Base-by-base conservation (phyloP, 2,113 vertebrate genomes). In the Kryptolebias marmoratus region DNA sequence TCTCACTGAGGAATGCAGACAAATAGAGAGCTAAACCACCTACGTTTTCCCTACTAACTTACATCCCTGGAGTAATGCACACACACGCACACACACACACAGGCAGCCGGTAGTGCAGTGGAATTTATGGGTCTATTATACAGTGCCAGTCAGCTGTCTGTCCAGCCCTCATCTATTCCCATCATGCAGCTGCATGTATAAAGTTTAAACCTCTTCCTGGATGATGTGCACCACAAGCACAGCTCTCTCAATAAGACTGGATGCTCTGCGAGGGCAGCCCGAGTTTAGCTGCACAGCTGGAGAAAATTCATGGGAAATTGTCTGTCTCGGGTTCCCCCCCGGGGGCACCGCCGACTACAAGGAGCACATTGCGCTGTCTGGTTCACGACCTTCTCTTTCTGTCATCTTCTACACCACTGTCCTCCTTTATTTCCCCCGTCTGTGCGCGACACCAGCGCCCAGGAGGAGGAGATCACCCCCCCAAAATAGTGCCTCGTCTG, bases 1-100 rank as follows among this genome's bases (percentile, higher is more conserved):
- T 73, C 55, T 13, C 7, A 47, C 71, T 80, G 54, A 68, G 82
- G 89, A 91, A 92, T 89, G 87, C 70, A 81, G 82, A 84, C 88
- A 80, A 72, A 82, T 77, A 85, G 72, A 28, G 27, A 68, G 77
- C 77, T 54, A 68, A 83, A 83, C 82, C 70, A 73, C 45, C 62
- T 68, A 64, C 75, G 55, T 62, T 76, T 47, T 71, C 13, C 74
- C 68, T 66, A 57, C 73, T 69, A 67, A 78, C 73, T 72, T 60
- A 59, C 32, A 22, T 77, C 77, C 70, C 77, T 12, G 22, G 62
- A 77, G 81, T 66, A 64, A 83, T 63, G 36, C 48, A 59, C 11
- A 36, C 27, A 44, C 65, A 73, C 67, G 6, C 27, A 45, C 44
- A 77, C 64, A 63, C 28, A 53, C 71, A 54, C 36, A 55, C 36